Base-by-base conservation (phyloP, 2,888 invertebrate species). In the Blera fallax region DNA sequence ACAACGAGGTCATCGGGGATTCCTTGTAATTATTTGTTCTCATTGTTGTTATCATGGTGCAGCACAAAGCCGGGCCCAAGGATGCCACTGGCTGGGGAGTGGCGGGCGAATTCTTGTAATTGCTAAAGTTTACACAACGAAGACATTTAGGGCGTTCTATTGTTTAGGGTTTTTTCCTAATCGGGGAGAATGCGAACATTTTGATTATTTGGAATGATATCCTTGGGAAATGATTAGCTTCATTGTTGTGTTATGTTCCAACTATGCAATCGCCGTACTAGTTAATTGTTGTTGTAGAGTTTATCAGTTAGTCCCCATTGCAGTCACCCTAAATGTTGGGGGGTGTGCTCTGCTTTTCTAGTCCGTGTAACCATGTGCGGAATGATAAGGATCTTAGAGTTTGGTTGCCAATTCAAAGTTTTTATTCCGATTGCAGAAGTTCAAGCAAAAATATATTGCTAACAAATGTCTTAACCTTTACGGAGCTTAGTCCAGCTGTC, bases 11-110 rank as follows among this genome's bases (percentile, higher is more conserved):
- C 85, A 85, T 81, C 80, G 70, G 64, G 60, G 76, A 65, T 60
- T 81, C 58, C 65, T 67, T 85, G 85, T 85, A 85, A 85, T 85
- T 85, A 85, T 76, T 81, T 85, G 81, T 67, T 77, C 76, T 81
- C 67, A 70, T 85, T 77, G 70, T 76, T 74, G 74, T 84, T 70
- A 74, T 70, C 69, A 54, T 7, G 40, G 45, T 84, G 58, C 62
- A 78, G 48, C 37, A 67, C 29, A 48, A 11, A 43, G 16, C 32
- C 14, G 16, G 52, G 52, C n/a, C 11, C 52, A 40, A 10, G 37
- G 60, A 2, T 62, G 16, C 21, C 24, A 11, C 4, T 27, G 18
- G 18, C 69, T 4, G 16, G 56, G 67, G 8, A 29, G n/a, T n/a
- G 29, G 14, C 16, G 60, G 52, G 54, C 37, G 43, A 34, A 40